A percentile compares a stretch with the other conserved stretches of the same genome.
These are phyloP conservation scores for Eurois occulta DNA, from an alignment of 2,888 invertebrate genomes.

Conservation along the genomic window DNA sequence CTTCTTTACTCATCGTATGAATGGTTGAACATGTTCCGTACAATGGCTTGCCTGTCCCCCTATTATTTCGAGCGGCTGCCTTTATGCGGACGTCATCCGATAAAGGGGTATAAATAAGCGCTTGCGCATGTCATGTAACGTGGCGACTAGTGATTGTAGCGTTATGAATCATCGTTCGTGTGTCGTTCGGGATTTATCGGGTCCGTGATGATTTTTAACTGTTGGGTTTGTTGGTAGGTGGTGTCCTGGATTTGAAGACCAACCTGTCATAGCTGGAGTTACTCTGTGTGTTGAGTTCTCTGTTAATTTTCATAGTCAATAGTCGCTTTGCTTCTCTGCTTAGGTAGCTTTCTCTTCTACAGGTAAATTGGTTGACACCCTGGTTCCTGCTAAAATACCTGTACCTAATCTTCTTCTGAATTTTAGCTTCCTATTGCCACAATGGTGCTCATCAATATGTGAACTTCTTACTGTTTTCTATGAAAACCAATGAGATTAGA, in stretches of 20 bases:
- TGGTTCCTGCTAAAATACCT: background rate
- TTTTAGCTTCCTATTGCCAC: background rate
- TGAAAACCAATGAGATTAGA: background rate
- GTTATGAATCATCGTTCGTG: slow-evolving; percentile 68
- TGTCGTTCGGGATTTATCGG: slow-evolving; percentile 69
- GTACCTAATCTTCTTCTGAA: background rate
- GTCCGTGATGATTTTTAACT: slow-evolving; percentile 64
- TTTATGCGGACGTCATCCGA: slow-evolving; percentile 81
- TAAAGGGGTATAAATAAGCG: slow-evolving; percentile 83
- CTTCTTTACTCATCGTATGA: slow-evolving; percentile 82
- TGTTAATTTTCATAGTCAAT: background rate
- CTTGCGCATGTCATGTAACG: slow-evolving; percentile 80
- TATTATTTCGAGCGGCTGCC: slow-evolving; percentile 84
- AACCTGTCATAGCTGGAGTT: background rate
- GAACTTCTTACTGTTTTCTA: background rate
- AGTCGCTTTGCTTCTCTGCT: background rate
- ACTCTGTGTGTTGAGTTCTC: background rate
- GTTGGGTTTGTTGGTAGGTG: slow-evolving; percentile 33
- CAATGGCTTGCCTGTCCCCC: slow-evolving; percentile 82
- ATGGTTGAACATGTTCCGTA: slow-evolving; percentile 79
- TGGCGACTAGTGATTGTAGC: slow-evolving; percentile 71
- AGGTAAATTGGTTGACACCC: too few species aligned
- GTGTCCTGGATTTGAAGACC: slow-evolving; percentile 23
- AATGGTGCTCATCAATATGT: background rate
- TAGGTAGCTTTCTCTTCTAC: background rate